A percentile compares a stretch with the other conserved stretches of the same genome.
These are phyloP conservation scores for Temnothorax rugatulus DNA, from an alignment of 2,888 invertebrate genomes.

Conservation along the genomic window DNA sequence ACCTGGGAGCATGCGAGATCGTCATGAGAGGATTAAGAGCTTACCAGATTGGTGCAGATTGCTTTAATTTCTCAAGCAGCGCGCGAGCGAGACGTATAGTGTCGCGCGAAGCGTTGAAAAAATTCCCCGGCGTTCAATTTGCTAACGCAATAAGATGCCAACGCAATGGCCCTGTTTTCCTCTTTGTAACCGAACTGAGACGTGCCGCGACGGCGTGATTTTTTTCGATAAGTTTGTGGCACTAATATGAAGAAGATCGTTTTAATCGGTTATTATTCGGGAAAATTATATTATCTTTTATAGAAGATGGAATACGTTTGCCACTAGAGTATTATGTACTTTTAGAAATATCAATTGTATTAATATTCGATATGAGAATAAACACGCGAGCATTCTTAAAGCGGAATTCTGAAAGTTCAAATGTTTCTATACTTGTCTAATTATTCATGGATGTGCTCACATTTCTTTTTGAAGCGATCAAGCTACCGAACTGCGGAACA, in stretches of 20 bases:
- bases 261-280: not conserved
- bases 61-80: constrained; percentile 65
- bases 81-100: constrained; percentile 17
- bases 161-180: not conserved
- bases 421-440: not conserved
- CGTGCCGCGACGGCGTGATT: not conserved
- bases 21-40: constrained; percentile 66
- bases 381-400: not conserved
- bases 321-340: not conserved
- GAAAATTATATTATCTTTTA: not conserved
- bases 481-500: constrained; percentile 16
- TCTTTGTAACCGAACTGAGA: not conserved
- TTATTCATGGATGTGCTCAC: not conserved
- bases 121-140: constrained; percentile 22
- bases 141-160: constrained; percentile 12
- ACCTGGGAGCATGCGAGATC: constrained; percentile 53
- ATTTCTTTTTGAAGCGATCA: constrained; percentile 2
- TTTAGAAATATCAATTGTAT: not conserved
- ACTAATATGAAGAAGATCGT: not conserved
- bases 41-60: constrained; percentile 63
- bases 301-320: not conserved
- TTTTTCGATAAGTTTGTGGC: not conserved
- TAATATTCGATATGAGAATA: not conserved
- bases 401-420: not conserved
- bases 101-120: constrained; percentile 13